phyloP scores from a whole-genome alignment of 2,888 invertebrate species.

The Andrena chrysosceles region DNA sequence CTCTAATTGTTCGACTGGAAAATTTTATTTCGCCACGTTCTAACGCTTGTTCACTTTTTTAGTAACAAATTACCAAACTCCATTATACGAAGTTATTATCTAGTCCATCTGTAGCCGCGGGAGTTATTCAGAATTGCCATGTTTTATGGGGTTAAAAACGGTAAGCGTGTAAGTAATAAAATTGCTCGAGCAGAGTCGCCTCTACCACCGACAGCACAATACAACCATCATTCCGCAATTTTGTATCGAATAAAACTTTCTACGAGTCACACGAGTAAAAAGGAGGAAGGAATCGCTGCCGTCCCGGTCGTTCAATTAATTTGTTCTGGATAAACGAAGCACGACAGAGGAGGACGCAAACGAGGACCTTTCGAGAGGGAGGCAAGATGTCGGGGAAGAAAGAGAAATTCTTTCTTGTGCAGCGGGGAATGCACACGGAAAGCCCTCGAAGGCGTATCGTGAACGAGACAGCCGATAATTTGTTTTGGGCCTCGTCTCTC shows the following conservation, averaged over 20 bases:
- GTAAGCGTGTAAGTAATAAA: no score
- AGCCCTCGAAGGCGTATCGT: constrained; percentile 61
- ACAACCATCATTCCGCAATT: neutral
- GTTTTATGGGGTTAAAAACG: no score
- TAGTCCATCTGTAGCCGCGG: no score
- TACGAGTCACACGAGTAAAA: neutral
- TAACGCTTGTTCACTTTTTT: no score
- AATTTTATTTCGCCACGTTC: no score
- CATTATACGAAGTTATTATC: no score
- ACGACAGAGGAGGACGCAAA: constrained; percentile 36
- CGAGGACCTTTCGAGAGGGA: constrained; percentile 38
- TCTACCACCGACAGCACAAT: neutral
- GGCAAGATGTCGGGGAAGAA: constrained; percentile 48
- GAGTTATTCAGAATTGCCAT: no score
- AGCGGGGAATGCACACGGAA: constrained; percentile 41
- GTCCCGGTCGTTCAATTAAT: constrained; percentile 54
- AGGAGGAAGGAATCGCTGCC: constrained; percentile 14
- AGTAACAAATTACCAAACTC: no score
- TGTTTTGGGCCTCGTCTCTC: constrained; percentile 69
- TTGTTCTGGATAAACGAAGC: constrained; percentile 54
- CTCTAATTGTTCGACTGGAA: no score
- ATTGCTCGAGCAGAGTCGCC: no score
- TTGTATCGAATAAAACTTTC: neutral
- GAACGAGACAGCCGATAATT: constrained; percentile 73
- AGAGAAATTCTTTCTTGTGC: constrained; percentile 51